Conservation (phyloP, 2,888 invertebrate species). For the Lepidonotus clava region DNA sequence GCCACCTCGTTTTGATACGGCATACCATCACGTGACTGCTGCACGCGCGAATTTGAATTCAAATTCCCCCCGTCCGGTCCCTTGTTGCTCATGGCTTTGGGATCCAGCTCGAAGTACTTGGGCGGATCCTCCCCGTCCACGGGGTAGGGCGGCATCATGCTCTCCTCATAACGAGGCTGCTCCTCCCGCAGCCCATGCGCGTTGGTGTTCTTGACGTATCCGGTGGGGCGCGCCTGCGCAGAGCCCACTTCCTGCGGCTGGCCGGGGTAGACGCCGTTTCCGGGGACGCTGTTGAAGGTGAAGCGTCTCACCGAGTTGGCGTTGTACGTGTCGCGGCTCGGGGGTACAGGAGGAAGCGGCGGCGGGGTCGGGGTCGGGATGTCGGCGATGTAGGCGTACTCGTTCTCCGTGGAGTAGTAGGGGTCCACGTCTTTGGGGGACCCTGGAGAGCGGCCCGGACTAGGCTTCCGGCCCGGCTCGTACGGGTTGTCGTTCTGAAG, state of each 20-base stretch:
- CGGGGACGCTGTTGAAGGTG: neutral
- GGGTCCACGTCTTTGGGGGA: constrained; percentile 40
- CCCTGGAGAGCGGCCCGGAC: constrained; percentile 16
- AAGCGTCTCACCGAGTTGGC: constrained; percentile 17
- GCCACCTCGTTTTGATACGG: constrained; percentile 36
- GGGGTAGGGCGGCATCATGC: constrained; percentile 10
- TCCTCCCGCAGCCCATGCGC: constrained; percentile 35
- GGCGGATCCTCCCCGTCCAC: constrained; percentile 47
- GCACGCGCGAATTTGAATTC: constrained; percentile 3
- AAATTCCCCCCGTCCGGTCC: neutral
- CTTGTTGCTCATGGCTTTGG: neutral
- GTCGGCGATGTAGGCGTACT: constrained; percentile 57
- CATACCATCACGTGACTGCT: constrained; percentile 32
- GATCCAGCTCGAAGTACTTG: constrained; percentile 55
- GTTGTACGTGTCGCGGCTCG: constrained; percentile 19
- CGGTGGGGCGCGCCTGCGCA: neutral
- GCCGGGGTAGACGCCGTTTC: neutral
- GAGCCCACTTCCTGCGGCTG: neutral
- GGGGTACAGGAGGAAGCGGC: constrained; percentile 18
- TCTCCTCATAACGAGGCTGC: constrained; percentile 27
- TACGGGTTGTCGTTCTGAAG: constrained; percentile 37
- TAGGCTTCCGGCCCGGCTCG: constrained; percentile 25
- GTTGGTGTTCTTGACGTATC: constrained; percentile 33
- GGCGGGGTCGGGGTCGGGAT: constrained; percentile 53
- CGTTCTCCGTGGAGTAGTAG: constrained; percentile 54